Percentiles rank a stretch among this genome's conserved stretches.
Conservation (phyloP, 2,888 invertebrate species). For the Maniola hyperantus region DNA sequence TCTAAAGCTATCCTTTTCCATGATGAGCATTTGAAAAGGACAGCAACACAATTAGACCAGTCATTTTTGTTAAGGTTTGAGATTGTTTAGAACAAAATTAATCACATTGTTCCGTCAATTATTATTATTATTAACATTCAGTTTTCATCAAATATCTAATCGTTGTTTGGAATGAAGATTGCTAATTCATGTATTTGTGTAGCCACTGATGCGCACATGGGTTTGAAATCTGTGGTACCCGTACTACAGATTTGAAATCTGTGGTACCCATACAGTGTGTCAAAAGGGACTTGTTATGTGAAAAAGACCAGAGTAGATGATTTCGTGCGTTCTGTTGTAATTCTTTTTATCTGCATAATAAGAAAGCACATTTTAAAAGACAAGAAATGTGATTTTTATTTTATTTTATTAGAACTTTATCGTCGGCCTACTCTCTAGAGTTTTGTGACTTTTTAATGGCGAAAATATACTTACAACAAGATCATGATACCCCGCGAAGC, state of each 20-base stretch:
- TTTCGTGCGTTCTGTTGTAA: slow-evolving; percentile 40
- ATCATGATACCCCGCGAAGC: neutral
- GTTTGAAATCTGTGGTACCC: too few species aligned
- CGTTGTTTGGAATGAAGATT: too few species aligned
- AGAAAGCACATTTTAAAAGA: slow-evolving; percentile 59
- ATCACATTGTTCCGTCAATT: too few species aligned
- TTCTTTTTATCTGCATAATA: slow-evolving; percentile 42
- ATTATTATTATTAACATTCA: neutral
- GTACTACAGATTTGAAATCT: too few species aligned
- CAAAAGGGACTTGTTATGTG: neutral
- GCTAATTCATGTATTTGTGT: too few species aligned
- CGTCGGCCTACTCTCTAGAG: slow-evolving; percentile 34
- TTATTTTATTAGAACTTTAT: slow-evolving; percentile 26
- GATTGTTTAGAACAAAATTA: too few species aligned
- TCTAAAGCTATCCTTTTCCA: too few species aligned
- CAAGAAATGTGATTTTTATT: slow-evolving; percentile 53
- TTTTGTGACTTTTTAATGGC: slow-evolving; percentile 11
- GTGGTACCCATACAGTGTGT: neutral
- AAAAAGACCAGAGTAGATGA: slow-evolving; percentile 22
- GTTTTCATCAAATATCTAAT: too few species aligned
- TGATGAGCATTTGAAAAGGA: too few species aligned
- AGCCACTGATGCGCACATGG: neutral
- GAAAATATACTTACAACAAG: neutral
- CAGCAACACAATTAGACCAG: too few species aligned
- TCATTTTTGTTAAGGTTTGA: too few species aligned